phyloP scores from a whole-genome alignment of 2,888 invertebrate species.

The Ischnura elegans region DNA sequence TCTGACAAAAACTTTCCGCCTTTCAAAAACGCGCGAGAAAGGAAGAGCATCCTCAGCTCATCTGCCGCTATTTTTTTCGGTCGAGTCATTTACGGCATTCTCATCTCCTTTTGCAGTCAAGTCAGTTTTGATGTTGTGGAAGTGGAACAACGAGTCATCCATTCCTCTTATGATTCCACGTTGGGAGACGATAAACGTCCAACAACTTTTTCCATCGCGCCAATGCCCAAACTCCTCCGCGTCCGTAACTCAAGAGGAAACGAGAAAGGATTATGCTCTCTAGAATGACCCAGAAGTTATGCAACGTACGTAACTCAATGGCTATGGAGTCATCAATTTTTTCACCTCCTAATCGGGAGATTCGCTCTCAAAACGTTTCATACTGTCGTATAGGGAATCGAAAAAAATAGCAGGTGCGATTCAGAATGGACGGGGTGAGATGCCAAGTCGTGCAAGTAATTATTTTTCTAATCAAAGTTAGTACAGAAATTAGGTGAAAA shows the following conservation, averaged over 20 bases:
- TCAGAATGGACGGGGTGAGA: too few relatives aligned
- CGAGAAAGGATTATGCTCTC: background rate
- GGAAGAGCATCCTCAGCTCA: background rate
- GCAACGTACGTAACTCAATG: background rate
- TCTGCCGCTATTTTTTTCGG: background rate
- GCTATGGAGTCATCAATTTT: background rate
- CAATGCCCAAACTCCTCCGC: background rate
- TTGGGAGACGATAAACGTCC: background rate
- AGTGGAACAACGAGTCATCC: background rate
- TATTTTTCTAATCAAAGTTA: too few relatives aligned
- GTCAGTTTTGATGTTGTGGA: background rate
- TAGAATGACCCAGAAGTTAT: background rate
- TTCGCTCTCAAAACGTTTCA: too few relatives aligned
- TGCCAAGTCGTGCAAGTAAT: too few relatives aligned
- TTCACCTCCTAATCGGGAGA: background rate
- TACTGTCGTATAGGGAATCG: too few relatives aligned
- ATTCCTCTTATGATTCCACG: background rate
- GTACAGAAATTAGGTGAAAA: too few relatives aligned
- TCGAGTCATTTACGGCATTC: background rate
- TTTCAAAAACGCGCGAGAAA: background rate
- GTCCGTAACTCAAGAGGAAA: background rate
- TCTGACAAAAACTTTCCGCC: background rate
- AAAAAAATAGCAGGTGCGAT: too few relatives aligned
- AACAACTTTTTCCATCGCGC: background rate
- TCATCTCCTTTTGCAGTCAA: background rate